Evolutionary conservation across 2,113 vertebrate species (phyloP), one percentile per base, ranked within the genome.

Genomic region (Glaucidium brasilianum): DNA sequence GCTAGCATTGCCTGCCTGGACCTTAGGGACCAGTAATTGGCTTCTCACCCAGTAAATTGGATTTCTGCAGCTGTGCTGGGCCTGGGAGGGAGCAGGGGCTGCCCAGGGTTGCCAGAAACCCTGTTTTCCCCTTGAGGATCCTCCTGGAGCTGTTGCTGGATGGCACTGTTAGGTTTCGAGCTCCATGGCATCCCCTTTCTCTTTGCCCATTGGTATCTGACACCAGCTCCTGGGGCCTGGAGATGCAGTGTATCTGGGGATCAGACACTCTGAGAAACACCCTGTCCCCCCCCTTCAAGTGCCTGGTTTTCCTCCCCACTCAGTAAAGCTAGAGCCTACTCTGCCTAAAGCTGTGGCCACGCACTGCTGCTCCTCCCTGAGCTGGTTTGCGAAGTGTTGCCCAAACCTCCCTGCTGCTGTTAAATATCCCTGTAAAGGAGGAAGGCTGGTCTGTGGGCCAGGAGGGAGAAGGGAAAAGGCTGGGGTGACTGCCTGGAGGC

Each of bases 91-190:
- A 71, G 73, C 77, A 32, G 76, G 25, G 15, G 5, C 9, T 81
- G 59, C 37, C 71, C 37, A 29, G 72, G 22, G 11, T 64, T 73
- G 88, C 79, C 58, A 66, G 73, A 43, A 34, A 27, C 56, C 0
- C 0, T 3, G 49, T 37, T 37, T 20, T n/a, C 21, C 13, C 73
- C 45, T 34, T 0, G 0, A 39, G 71, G n/a, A 15, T 19, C 15
- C 53, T 52, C 32, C 45, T 5, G 37, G 3, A 2, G 66, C 81
- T 67, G 71, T 76, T 60, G 60, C 56, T 41, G 79, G 29, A 15
- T 34, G 56, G 34, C 85, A 41, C 76, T 0, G 0, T 9, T 26
- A 2, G 13, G 1, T 56, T 59, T 27, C 1, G 3, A 23, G 37
- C 30, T n/a, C 72, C 39, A 2, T 9, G 55, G 27, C 15, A 2